Evolutionary conservation across 2,797 vertebrate species (phyloP).

Genomic region (Heliangelus exortis): DNA sequence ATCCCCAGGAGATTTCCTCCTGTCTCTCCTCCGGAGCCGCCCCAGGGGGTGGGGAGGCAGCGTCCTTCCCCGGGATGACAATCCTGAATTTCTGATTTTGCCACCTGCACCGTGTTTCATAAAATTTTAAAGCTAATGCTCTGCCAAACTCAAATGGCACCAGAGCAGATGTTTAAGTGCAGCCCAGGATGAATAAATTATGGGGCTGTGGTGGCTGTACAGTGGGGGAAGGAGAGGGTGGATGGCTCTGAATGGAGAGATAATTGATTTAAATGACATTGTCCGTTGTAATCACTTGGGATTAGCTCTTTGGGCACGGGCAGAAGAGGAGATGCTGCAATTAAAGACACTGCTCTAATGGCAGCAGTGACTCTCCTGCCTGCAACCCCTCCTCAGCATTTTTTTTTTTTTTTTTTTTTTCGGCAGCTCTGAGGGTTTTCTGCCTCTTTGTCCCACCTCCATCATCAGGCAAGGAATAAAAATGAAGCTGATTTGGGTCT

Average conservation of each 20-base stretch:
- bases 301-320: not conserved
- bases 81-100: not conserved
- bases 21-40: not conserved
- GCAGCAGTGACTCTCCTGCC: not conserved
- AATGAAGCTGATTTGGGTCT: too few species aligned
- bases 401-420: not conserved
- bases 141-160: conserved; percentile 26
- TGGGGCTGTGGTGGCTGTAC: not conserved
- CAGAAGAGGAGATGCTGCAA: not conserved
- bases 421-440: not conserved
- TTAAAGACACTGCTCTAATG: not conserved
- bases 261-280: conserved; percentile 54
- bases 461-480: not conserved
- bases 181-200: conserved; percentile 54
- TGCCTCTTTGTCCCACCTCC: not conserved
- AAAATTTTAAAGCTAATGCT: conserved; percentile 58
- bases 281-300: not conserved
- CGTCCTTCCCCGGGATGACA: rapidly evolving
- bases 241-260: not conserved
- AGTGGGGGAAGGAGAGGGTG: not conserved
- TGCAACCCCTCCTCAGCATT: not conserved
- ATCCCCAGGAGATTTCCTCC: not conserved
- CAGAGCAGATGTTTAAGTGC: conserved; percentile 48
- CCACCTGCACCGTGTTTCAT: conserved; percentile 29
- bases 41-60: rapidly evolving